Conservation (phyloP, 37 sponge, comb jelly and placozoan species). For the Diacarnus erythraeanus region DNA sequence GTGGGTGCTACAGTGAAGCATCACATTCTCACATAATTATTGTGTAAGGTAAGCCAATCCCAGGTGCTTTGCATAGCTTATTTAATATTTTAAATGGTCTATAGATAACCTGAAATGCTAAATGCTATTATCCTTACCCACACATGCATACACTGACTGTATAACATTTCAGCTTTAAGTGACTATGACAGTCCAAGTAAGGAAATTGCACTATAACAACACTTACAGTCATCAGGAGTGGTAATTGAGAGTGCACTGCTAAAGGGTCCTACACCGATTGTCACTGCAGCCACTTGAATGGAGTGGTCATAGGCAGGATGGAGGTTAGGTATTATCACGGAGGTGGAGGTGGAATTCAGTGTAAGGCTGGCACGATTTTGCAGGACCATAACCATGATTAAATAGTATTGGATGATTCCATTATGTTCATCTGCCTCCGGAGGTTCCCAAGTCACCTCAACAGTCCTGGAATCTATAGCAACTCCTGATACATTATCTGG, state of each 20-base stretch:
- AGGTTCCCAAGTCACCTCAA: conserved; percentile 31
- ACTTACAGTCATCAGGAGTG: conserved; percentile 17
- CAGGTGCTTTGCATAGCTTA: too few species aligned
- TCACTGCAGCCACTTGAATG: conserved; percentile 33
- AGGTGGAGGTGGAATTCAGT: background rate
- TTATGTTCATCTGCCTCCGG: conserved; percentile 28
- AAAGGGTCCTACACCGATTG: conserved; percentile 32
- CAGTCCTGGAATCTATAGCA: background rate
- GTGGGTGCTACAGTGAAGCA: background rate
- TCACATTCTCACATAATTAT: background rate
- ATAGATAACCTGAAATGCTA: background rate
- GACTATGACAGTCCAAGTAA: background rate
- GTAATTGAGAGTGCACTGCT: background rate
- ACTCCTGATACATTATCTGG: background rate
- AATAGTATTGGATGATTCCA: conserved; percentile 46
- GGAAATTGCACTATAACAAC: too few species aligned
- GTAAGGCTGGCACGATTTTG: background rate
- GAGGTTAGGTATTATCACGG: background rate
- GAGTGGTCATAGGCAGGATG: conserved; percentile 28
- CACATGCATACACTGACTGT: background rate
- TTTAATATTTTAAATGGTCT: too few species aligned
- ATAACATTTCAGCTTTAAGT: background rate
- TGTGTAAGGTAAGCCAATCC: too few species aligned
- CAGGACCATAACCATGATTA: background rate
- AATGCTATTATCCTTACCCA: background rate